phyloP scores from a whole-genome alignment of 2,888 invertebrate species.

The Ormyrus thymus region DNA sequence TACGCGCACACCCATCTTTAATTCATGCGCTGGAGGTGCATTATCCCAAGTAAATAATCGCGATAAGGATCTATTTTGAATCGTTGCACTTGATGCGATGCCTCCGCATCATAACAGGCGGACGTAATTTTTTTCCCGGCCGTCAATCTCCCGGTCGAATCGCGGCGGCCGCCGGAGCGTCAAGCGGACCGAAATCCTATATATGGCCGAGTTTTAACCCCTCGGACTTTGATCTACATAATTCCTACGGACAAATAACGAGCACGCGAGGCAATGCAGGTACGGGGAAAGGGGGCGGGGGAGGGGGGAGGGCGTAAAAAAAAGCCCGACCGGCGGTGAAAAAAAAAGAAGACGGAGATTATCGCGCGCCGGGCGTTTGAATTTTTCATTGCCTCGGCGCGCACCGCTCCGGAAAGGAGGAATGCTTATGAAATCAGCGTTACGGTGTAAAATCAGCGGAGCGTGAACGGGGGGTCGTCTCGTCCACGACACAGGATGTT shows the following conservation, averaged over 20 bases:
- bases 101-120: slow-evolving; percentile 35
- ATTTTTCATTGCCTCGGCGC: slow-evolving; percentile 36
- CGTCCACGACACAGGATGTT: slow-evolving; percentile 64
- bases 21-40: slow-evolving; percentile 11
- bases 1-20: not conserved
- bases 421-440: slow-evolving; percentile 70
- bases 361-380: slow-evolving; percentile 50
- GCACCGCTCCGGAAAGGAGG: slow-evolving; percentile 59
- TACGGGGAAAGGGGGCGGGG: not conserved
- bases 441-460: slow-evolving; percentile 68
- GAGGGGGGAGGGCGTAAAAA: not conserved
- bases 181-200: slow-evolving; percentile 46
- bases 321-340: slow-evolving; percentile 4
- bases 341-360: slow-evolving; percentile 30
- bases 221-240: slow-evolving; percentile 33
- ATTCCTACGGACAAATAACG: slow-evolving; percentile 36
- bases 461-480: slow-evolving; percentile 65
- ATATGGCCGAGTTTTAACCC: not conserved
- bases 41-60: slow-evolving; percentile 36
- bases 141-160: slow-evolving; percentile 40
- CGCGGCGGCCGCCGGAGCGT: slow-evolving; percentile 10
- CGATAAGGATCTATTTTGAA: slow-evolving; percentile 50
- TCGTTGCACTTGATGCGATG: slow-evolving; percentile 9
- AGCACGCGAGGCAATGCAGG: not conserved
- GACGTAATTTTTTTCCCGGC: slow-evolving; percentile 46